Evolutionary conservation across 2,113 vertebrate genomes (phyloP).

Genomic region (Otocyon megalotis): DNA sequence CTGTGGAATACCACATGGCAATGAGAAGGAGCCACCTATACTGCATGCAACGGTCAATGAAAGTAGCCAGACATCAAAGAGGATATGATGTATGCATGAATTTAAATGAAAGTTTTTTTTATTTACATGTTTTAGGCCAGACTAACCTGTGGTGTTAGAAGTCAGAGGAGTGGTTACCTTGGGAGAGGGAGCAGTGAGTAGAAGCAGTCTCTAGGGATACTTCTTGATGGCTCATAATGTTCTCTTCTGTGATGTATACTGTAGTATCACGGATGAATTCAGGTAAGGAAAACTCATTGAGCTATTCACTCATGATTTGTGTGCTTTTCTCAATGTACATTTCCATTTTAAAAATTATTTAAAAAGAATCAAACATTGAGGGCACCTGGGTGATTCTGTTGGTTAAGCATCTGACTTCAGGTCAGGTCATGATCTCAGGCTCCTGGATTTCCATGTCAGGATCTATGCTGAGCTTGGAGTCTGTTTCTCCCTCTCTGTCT

Average conservation of each 20-base stretch:
- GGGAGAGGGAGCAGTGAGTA: background rate
- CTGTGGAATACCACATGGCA: background rate
- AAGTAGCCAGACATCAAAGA: background rate
- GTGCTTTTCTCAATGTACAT: background rate
- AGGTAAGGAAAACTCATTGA: background rate
- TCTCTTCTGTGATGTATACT: background rate
- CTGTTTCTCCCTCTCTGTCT: background rate
- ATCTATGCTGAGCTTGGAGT: background rate
- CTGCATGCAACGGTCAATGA: background rate
- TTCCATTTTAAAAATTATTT: background rate
- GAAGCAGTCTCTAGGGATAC: background rate
- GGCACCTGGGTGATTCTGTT: background rate
- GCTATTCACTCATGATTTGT: background rate
- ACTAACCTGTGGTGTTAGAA: background rate
- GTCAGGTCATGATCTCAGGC: background rate
- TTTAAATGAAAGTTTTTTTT: background rate
- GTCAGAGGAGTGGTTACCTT: background rate
- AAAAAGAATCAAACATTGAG: background rate
- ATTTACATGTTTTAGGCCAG: background rate
- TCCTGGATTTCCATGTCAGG: background rate
- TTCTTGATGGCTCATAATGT: background rate
- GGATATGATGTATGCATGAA: background rate
- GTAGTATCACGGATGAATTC: background rate
- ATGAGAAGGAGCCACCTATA: background rate
- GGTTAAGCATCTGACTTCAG: background rate